Evolutionary conservation across 2,113 vertebrate genomes (phyloP).

Genomic region (Peromyscus leucopus): DNA sequence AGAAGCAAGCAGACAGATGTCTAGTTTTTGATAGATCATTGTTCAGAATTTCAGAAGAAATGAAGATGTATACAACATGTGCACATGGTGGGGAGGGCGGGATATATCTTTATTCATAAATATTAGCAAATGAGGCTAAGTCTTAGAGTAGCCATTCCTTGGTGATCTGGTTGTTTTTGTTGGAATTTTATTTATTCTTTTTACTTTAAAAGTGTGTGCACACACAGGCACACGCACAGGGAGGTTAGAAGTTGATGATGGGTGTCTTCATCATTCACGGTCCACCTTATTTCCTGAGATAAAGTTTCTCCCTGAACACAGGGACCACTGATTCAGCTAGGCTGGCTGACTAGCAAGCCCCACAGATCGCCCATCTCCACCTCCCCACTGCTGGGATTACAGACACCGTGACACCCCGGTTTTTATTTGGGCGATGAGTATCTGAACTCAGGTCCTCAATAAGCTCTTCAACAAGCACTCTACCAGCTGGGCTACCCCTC

Average conservation of each 20-base stretch:
- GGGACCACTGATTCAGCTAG: neutral
- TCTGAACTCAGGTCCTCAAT: neutral
- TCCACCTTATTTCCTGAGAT: neutral
- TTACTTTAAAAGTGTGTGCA: no score
- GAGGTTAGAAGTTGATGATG: neutral
- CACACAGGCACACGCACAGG: neutral
- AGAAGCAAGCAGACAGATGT: neutral
- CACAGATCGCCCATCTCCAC: neutral
- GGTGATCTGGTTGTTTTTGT: neutral
- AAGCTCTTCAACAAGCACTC: neutral
- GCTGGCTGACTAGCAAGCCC: no score
- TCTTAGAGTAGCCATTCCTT: slow-evolving; percentile 8
- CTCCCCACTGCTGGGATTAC: neutral
- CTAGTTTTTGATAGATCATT: neutral
- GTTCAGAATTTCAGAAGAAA: slow-evolving; percentile 24
- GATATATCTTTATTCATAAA: neutral
- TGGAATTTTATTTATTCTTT: neutral
- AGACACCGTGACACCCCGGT: neutral
- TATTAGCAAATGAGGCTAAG: neutral
- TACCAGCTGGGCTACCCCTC: neutral
- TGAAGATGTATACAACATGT: neutral
- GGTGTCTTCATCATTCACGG: no score
- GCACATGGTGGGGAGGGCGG: neutral
- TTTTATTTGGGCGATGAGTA: neutral
- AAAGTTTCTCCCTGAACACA: neutral